Evolutionary conservation across 2,888 invertebrate genomes (phyloP), one percentile per base, ranked within the genome.

Genomic region (Euproctis similis): DNA sequence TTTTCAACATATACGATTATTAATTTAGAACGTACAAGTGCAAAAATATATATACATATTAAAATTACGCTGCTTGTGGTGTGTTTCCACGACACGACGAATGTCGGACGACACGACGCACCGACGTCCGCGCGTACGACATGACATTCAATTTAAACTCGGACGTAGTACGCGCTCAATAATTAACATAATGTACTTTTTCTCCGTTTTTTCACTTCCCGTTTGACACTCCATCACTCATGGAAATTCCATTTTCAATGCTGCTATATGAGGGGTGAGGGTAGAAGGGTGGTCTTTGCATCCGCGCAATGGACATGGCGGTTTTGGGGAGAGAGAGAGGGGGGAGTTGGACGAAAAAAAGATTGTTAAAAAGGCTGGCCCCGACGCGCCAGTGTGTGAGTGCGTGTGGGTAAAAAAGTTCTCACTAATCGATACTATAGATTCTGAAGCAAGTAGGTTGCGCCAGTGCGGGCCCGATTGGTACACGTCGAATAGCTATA

Each of bases 211-310:
- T 78, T 67, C 76, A 74, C 73, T 75, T 80, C 72, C 70, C 80
- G 81, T 82, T 82, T 84, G 84, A 82, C 84, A 84, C 82, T 84
- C 82, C 84, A 84, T 84, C 84, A 84, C 80, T 84, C 84, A 84
- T 78, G 84, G 82, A 84, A 84, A 84, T 82, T 82, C 84, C 84
- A 82, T 82, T 84, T 82, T 82, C 80, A 81, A 81, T 81, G 81
- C 76, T 75, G 77, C 66, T 73, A 69, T 74, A 70, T 67, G 73
- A 70, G 74, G 68, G 73, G 68, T 53, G 74, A 71, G 67, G 65
- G 36, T 46, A 57, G 55, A 31, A 64, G 75, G 81, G 78, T 71
- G 82, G 80, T 76, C 80, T 82, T 82, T 80, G 80, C 81, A 82
- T 81, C 74, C 77, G 77, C 77, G 78, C 80, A 72, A 75, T 80